Base-by-base conservation (phyloP, 1,140 invertebrate species). In the Saccostrea cuccullata region DNA sequence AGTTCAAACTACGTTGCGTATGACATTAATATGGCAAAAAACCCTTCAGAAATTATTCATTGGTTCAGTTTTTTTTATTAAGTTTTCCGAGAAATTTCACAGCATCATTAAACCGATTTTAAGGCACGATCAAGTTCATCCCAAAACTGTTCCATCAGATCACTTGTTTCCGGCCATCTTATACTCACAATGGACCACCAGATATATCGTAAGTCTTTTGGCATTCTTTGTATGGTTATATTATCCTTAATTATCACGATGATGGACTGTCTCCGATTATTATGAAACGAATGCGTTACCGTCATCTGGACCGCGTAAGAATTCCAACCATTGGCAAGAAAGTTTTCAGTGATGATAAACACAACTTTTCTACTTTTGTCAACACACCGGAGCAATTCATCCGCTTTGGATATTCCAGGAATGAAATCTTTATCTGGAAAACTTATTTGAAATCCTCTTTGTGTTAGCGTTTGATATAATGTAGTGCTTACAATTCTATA, bases 381-480 rank as follows among this genome's bases (percentile, higher is more conserved):
- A 5, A 85, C 30, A 30, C 6, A 23, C 2, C 23, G 8, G 0
- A 60, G 13, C 26, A 85, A 20, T 26, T 60, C 15, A 1, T 58
- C 58, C 0, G 84, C 55, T 67, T 60, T 40, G 12, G 17, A 85
- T 58, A 40, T 36, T 64, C 84, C 84, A 64, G 56, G 55, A 17
- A 60, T 11, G 58, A 85, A 85, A 5, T 85, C 58, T 40, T 67
- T 85, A 2, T 85, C 84, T 20, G 85, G 64, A 23, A 89, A n/a
- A 17, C 83, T 84, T 2, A 86, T 40, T 23, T 86, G 64, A 56
- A 85, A 88, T 0, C 56, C 67, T 36, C 15, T 11, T 6, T 47
- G 3, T 8, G 82, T 83, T 3, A 83, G 82, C 9, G 30, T 47
- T 47, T 83, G 17, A 20, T 56, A 83, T 13, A 83, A 23, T n/a